Evolutionary conservation across 2,113 vertebrate species (phyloP).

Genomic region (Ornithorhynchus anatinus): DNA sequence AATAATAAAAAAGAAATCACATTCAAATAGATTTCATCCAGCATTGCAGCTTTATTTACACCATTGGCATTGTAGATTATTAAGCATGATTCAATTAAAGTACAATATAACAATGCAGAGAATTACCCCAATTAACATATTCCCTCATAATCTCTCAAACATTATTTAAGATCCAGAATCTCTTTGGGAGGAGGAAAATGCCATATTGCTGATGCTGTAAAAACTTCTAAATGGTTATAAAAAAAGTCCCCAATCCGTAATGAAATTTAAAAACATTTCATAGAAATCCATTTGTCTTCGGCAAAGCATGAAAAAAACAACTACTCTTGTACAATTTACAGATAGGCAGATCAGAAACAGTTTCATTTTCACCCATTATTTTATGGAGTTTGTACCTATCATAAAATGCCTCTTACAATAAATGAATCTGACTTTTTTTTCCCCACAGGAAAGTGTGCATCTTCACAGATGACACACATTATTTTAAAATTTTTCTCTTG

Average conservation of each 20-base stretch:
- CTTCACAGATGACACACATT: neutral
- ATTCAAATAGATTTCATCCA: neutral
- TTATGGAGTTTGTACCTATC: too few relatives aligned
- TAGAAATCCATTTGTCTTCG: neutral
- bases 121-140: neutral
- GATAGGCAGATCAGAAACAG: neutral
- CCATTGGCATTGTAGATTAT: neutral
- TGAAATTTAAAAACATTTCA: neutral
- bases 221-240: slow-evolving; percentile 13
- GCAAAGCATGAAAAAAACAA: slow-evolving; percentile 1
- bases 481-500: neutral
- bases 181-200: neutral
- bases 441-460: neutral
- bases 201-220: neutral
- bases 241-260: slow-evolving; percentile 40
- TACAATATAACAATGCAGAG: neutral
- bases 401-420: fast-evolving
- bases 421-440: fast-evolving
- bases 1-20: neutral
- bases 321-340: neutral
- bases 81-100: slow-evolving; percentile 5
- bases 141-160: neutral
- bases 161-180: neutral
- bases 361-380: neutral
- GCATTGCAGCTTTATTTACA: slow-evolving; percentile 35